Evolutionary conservation across 2,888 invertebrate species (phyloP).

Genomic region (Myopa tessellatipennis): DNA sequence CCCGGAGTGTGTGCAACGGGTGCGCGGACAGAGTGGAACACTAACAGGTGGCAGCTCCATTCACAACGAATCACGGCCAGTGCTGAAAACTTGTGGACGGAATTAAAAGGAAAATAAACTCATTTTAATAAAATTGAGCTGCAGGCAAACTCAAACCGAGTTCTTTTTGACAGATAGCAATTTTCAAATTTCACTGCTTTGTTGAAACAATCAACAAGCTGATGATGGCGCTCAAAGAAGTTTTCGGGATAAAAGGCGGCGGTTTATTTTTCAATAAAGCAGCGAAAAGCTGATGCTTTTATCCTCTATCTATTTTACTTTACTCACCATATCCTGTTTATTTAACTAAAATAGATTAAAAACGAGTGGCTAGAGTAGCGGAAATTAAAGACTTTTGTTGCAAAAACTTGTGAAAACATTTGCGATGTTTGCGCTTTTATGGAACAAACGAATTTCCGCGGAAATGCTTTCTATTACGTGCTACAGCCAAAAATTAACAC

Average conservation of each 20-base stretch:
- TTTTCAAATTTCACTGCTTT: too few species aligned
- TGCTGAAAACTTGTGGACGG: not conserved
- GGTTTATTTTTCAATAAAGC: not conserved
- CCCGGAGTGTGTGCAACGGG: too few species aligned
- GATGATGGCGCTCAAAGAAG: not conserved
- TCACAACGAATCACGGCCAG: not conserved
- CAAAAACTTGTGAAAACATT: too few species aligned
- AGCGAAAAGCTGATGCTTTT: not conserved
- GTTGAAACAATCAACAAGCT: not conserved
- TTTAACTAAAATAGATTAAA: too few species aligned
- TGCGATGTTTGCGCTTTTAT: too few species aligned
- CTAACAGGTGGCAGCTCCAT: too few species aligned
- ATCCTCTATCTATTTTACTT: not conserved
- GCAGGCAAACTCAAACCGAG: not conserved
- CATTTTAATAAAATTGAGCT: constrained; percentile 9
- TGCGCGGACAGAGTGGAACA: too few species aligned
- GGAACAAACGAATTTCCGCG: not conserved
- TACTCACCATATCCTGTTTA: not conserved
- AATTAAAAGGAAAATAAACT: not conserved
- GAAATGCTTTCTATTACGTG: too few species aligned
- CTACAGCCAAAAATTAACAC: too few species aligned
- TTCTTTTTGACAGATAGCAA: not conserved
- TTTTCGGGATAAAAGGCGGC: not conserved
- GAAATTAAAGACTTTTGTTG: too few species aligned
- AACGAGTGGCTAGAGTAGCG: not conserved